Evolutionary conservation across 1,140 invertebrate genomes (phyloP).

Genomic region (Cydia pomonella): DNA sequence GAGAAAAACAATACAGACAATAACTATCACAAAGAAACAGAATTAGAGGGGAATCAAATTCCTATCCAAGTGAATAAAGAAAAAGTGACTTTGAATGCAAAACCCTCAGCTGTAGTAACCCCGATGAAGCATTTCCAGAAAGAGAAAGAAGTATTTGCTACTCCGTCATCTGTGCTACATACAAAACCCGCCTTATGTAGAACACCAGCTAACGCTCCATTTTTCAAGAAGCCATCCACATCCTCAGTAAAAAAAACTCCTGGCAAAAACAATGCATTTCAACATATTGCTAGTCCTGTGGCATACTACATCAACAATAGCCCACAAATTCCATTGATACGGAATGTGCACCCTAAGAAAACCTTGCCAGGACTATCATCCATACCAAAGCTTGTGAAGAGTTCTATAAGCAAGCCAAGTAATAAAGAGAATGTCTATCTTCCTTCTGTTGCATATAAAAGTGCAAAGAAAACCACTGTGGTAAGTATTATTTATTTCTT

Average conservation of each 20-base stretch:
- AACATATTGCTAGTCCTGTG: constrained; percentile 64
- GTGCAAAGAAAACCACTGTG: constrained; percentile 62
- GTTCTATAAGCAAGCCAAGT: constrained; percentile 36
- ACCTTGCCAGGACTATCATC: constrained; percentile 48
- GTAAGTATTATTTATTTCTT: constrained; percentile 45
- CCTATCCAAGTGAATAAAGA: constrained; percentile 6
- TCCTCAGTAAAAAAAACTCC: constrained; percentile 51
- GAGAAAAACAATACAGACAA: not conserved
- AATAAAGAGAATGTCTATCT: constrained; percentile 60
- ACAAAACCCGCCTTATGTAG: constrained; percentile 43
- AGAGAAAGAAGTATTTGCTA: constrained; percentile 32
- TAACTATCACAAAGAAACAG: not conserved
- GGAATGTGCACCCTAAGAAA: constrained; percentile 61
- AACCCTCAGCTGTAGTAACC: constrained; percentile 29
- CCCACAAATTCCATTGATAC: constrained; percentile 59
- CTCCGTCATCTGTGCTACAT: constrained; percentile 42
- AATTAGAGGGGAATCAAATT: not conserved
- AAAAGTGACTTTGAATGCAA: not conserved
- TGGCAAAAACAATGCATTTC: constrained; percentile 49
- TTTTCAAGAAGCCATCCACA: constrained; percentile 44
- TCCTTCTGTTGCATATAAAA: constrained; percentile 60
- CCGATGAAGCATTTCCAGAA: constrained; percentile 27
- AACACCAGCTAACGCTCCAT: constrained; percentile 51
- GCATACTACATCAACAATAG: constrained; percentile 64
- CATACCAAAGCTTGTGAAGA: constrained; percentile 53